Evolutionary conservation across 2,113 vertebrate genomes (phyloP).

Genomic region (Corythornis madagascariensis): DNA sequence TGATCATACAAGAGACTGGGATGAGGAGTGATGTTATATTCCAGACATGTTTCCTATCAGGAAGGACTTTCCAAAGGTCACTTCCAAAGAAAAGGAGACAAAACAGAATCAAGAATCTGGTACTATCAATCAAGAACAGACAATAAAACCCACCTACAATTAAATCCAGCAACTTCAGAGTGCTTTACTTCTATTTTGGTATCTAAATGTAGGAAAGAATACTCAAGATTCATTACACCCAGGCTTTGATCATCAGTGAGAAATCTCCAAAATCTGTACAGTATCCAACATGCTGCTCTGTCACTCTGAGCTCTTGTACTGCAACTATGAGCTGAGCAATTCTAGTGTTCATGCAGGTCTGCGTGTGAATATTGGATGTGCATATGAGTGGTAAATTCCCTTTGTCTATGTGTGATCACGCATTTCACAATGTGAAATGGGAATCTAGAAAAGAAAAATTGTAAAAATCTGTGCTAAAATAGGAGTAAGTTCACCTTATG

Average conservation of each 20-base stretch:
- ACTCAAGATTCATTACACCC: background rate
- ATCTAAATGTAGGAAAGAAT: background rate
- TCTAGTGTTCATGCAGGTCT: background rate
- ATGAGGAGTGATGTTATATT: background rate
- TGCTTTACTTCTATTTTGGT: background rate
- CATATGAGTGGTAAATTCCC: background rate
- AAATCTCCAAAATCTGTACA: background rate
- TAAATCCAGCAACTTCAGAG: background rate
- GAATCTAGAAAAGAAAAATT: background rate
- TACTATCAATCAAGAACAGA: background rate
- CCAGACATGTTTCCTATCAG: background rate
- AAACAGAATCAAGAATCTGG: background rate
- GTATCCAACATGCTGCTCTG: background rate
- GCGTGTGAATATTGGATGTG: background rate
- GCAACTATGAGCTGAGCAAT: background rate
- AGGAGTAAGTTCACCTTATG: background rate
- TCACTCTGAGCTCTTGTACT: background rate
- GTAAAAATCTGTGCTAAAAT: background rate
- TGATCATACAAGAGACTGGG: background rate
- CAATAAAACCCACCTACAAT: background rate
- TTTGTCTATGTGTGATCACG: background rate
- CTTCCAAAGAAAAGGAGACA: background rate
- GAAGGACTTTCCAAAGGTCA: background rate
- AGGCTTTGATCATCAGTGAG: background rate
- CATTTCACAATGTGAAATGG: background rate